Conservation (phyloP, 2,888 invertebrate species). For the Eugnorisma glareosa region DNA sequence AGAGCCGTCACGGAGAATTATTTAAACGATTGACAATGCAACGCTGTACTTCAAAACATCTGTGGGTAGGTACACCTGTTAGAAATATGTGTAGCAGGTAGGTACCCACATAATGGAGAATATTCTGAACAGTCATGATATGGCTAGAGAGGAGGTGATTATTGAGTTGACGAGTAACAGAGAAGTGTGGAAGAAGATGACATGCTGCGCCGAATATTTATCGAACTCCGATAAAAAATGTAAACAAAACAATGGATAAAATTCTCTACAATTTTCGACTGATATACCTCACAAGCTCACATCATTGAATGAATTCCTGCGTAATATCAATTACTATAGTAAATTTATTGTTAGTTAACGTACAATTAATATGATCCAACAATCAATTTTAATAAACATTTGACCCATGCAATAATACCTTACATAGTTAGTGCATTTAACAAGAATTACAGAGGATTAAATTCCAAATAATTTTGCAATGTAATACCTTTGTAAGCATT, state of each 20-base stretch:
- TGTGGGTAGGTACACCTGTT: constrained; percentile 34
- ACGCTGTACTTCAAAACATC: constrained; percentile 31
- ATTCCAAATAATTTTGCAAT: too few species aligned
- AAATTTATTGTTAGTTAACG: too few species aligned
- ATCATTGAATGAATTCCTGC: too few species aligned
- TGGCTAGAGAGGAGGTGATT: too few species aligned
- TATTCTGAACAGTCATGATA: not conserved
- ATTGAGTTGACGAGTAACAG: too few species aligned
- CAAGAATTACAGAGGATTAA: too few species aligned
- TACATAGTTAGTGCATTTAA: too few species aligned
- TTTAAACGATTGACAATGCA: constrained; percentile 40
- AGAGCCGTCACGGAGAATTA: constrained; percentile 42
- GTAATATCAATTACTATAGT: too few species aligned
- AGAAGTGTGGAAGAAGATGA: too few species aligned
- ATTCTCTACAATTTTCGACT: not conserved
- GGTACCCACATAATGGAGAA: not conserved
- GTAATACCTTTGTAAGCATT: not conserved
- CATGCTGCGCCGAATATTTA: not conserved
- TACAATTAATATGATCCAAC: too few species aligned
- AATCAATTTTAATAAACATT: too few species aligned
- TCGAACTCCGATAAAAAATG: not conserved
- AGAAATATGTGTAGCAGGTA: not conserved
- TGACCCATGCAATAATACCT: too few species aligned
- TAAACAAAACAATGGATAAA: not conserved
- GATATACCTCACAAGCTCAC: not conserved